Evolutionary conservation across 2,113 vertebrate species (phyloP).

Genomic region (Gorsachius goisagi): DNA sequence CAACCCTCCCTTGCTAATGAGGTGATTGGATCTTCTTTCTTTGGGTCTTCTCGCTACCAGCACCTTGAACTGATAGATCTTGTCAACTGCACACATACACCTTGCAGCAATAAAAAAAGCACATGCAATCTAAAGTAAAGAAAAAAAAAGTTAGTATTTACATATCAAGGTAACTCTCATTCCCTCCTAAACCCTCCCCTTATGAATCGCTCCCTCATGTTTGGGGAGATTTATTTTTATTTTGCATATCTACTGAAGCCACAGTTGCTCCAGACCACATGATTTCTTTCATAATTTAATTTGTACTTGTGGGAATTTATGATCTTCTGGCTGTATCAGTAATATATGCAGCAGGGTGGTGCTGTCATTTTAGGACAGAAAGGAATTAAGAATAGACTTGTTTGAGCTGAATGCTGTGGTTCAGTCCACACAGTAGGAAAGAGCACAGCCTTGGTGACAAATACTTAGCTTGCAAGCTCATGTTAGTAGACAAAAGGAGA

Average conservation of each 20-base stretch:
- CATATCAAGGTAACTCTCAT: neutral
- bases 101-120: neutral
- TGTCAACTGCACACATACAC: neutral
- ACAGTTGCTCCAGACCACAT: neutral
- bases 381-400: neutral
- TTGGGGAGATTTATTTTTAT: neutral
- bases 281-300: neutral
- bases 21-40: neutral
- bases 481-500: neutral
- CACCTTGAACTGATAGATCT: neutral
- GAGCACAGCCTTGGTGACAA: neutral
- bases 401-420: neutral
- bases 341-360: neutral
- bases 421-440: neutral
- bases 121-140: neutral
- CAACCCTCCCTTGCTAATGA: fast-evolving
- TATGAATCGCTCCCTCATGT: neutral
- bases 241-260: neutral
- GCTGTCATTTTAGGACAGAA: neutral
- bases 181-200: neutral
- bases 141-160: neutral
- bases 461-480: neutral
- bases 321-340: neutral
- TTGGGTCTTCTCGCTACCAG: neutral
- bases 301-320: neutral